phyloP scores from a whole-genome alignment of 2,888 invertebrate genomes.

The Amblyjoppa fuscipennis region DNA sequence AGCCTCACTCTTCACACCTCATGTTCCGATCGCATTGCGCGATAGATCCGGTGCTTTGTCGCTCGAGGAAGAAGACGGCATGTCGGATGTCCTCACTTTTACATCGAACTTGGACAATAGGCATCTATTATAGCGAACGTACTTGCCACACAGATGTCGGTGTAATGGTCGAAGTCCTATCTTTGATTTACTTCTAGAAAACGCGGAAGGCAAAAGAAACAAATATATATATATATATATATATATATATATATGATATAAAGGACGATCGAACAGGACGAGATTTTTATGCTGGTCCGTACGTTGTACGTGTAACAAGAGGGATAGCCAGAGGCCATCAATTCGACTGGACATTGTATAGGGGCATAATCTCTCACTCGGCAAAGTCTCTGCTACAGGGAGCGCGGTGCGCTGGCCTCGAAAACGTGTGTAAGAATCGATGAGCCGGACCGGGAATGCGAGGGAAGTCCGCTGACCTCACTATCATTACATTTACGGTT shows the following conservation, averaged over 20 bases:
- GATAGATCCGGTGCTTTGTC: conserved; percentile 64
- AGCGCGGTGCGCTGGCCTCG: conserved; percentile 26
- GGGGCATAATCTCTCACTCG: conserved; percentile 78
- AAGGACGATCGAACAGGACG: conserved; percentile 60
- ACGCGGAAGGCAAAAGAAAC: conserved; percentile 6
- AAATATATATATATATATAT: conserved; percentile 3
- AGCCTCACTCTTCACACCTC: conserved; percentile 25
- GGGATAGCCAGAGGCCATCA: conserved; percentile 72
- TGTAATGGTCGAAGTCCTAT: conserved; percentile 43
- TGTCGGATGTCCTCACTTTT: conserved; percentile 33
- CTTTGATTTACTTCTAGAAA: conserved; percentile 37
- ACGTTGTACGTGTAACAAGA: conserved; percentile 69
- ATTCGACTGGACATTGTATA: conserved; percentile 70
- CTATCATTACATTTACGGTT: conserved; percentile 84
- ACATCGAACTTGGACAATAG: conserved; percentile 16
- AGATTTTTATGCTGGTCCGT: conserved; percentile 55
- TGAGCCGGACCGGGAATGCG: conserved; percentile 71
- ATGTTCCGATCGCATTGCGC: conserved; percentile 47
- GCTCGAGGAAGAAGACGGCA: conserved; percentile 38
- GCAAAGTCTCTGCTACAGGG: conserved; percentile 12
- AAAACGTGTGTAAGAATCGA: conserved; percentile 79
- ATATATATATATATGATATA: background rate
- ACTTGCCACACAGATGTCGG: background rate
- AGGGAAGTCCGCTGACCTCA: conserved; percentile 75
- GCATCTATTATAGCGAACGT: background rate